A percentile compares a stretch with the other conserved stretches of the same genome.
Conservation (phyloP, 2,888 invertebrate genomes). For the Melanargia galathea region DNA sequence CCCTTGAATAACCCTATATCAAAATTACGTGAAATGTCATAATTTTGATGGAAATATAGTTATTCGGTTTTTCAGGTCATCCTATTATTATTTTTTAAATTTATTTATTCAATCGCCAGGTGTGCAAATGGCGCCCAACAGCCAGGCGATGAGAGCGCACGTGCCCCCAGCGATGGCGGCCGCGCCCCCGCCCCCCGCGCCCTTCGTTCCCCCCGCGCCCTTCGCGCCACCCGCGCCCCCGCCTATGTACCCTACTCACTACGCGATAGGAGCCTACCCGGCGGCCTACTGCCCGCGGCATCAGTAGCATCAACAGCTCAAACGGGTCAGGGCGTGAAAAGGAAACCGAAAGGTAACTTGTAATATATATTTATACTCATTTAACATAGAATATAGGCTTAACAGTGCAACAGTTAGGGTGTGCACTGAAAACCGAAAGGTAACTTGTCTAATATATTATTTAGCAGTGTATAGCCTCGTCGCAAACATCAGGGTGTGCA, state of each 20-base stretch:
- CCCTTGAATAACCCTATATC: too few species aligned
- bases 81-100: background rate
- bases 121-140: background rate
- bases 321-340: too few species aligned
- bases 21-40: too few species aligned
- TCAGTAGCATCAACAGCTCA: constrained; percentile 26
- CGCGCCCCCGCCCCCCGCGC: background rate
- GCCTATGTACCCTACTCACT: constrained; percentile 11
- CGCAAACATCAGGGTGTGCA: too few species aligned
- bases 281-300: constrained; percentile 23
- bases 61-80: background rate
- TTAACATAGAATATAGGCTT: too few species aligned
- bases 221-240: background rate
- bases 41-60: too few species aligned
- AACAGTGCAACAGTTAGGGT: too few species aligned
- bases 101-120: background rate
- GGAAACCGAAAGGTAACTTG: too few species aligned
- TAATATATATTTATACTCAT: too few species aligned
- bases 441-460: too few species aligned
- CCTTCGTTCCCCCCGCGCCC: background rate
- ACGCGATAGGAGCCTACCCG: constrained; percentile 20
- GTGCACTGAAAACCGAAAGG: too few species aligned
- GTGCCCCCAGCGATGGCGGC: background rate
- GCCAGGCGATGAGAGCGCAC: background rate
- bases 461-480: too few species aligned